Percentiles rank a stretch among this genome's conserved stretches.
phyloP scores from a whole-genome alignment of 37 sponge, comb jelly and placozoan species.

The Agelas oroides region DNA sequence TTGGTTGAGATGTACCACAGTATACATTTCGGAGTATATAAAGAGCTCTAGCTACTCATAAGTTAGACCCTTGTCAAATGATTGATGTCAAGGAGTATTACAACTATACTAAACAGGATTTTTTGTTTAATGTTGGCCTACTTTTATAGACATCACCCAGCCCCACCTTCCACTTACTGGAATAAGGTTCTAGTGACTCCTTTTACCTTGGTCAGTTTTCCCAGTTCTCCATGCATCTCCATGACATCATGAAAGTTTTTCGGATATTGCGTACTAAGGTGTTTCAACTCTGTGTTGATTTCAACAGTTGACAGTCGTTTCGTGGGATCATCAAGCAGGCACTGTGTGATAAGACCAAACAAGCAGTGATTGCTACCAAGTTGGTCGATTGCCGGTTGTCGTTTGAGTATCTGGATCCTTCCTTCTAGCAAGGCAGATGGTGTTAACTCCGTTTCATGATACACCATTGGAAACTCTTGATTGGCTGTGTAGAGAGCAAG shows the following conservation, averaged over 20 bases:
- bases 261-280: neutral
- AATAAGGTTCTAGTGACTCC: too few relatives aligned
- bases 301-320: neutral
- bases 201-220: too few relatives aligned
- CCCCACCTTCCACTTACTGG: too few relatives aligned
- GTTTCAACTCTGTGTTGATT: neutral
- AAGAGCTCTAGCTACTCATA: too few relatives aligned
- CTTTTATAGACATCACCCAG: too few relatives aligned
- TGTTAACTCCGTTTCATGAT: neutral
- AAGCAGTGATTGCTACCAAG: neutral
- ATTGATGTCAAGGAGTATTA: too few relatives aligned
- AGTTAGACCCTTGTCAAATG: too few relatives aligned
- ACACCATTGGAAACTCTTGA: constrained; percentile 4
- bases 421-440: neutral
- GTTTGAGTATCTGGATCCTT: neutral
- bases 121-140: too few relatives aligned
- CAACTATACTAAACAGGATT: too few relatives aligned
- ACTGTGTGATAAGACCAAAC: neutral
- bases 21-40: too few relatives aligned
- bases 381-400: neutral
- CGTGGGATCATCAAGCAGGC: neutral
- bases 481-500: neutral
- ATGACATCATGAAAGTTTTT: neutral
- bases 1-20: too few relatives aligned
- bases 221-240: neutral